Evolutionary conservation across 2,888 invertebrate species (phyloP).

Genomic region (Chalcosyrphus nemorum): DNA sequence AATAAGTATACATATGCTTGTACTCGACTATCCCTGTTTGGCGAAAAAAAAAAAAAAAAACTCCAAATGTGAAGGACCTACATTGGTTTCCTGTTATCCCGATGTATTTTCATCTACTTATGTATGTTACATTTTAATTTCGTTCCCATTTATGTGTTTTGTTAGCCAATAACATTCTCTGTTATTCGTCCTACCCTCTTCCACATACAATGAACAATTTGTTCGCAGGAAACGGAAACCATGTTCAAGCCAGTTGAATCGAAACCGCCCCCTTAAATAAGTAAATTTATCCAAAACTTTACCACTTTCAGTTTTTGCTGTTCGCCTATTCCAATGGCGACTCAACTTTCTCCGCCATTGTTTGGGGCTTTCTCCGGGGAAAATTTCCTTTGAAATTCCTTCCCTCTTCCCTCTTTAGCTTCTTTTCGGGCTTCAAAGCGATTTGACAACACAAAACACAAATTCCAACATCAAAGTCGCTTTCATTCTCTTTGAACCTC

Average conservation of each 20-base stretch:
- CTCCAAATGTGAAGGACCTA: background rate
- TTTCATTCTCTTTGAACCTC: constrained; percentile 35
- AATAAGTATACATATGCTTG: too few relatives aligned
- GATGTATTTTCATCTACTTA: constrained; percentile 42
- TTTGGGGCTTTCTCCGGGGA: background rate
- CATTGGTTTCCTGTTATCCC: constrained; percentile 27
- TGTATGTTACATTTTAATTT: constrained; percentile 56
- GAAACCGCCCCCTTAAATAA: background rate
- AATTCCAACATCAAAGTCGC: constrained; percentile 58
- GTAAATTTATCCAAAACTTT: background rate
- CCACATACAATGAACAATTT: background rate
- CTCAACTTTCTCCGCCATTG: constrained; percentile 66
- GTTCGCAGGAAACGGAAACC: background rate
- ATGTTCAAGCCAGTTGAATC: background rate
- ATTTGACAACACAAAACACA: background rate
- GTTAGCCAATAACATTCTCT: constrained; percentile 24
- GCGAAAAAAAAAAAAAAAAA: too few relatives aligned
- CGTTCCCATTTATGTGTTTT: constrained; percentile 29
- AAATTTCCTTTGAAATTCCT: background rate
- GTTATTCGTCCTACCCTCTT: background rate
- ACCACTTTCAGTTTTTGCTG: constrained; percentile 13
- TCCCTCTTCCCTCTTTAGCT: too few relatives aligned
- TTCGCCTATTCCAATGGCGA: constrained; percentile 42
- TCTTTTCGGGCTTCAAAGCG: constrained; percentile 24
- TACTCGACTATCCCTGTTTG: too few relatives aligned